phyloP scores from a whole-genome alignment of 2,888 invertebrate species.

The Sacculina carcini region DNA sequence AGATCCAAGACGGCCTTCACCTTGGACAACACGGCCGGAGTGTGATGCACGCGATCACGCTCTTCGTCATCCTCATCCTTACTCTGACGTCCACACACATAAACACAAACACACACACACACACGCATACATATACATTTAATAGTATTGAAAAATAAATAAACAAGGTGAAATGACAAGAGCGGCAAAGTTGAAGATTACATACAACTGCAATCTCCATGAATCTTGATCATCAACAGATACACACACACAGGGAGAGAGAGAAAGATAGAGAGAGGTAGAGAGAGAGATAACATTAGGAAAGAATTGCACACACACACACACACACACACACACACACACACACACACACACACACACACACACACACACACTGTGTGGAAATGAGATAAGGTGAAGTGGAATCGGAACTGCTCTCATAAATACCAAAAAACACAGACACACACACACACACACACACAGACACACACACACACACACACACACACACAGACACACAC shows the following conservation, averaged over 20 bases:
- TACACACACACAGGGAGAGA: too few relatives aligned
- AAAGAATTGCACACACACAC: not conserved
- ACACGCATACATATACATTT: not conserved
- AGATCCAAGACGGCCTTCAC: slow-evolving; percentile 82
- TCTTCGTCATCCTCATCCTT: slow-evolving; percentile 1
- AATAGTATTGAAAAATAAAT: too few relatives aligned
- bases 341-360: not conserved
- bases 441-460: not conserved
- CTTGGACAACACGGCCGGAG: slow-evolving; percentile 33
- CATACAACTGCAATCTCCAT: too few relatives aligned
- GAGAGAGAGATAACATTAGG: not conserved
- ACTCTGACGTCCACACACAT: not conserved
- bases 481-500: too few relatives aligned
- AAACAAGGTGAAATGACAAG: too few relatives aligned
- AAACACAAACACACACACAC: too few relatives aligned
- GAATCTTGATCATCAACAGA: too few relatives aligned
- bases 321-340: not conserved
- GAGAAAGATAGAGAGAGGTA: too few relatives aligned
- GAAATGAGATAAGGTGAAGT: too few relatives aligned
- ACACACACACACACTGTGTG: not conserved
- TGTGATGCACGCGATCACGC: slow-evolving; percentile 7
- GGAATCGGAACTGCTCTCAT: not conserved
- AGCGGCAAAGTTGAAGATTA: too few relatives aligned
- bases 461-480: too few relatives aligned
- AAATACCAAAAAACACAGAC: too few relatives aligned